These are phyloP conservation scores for Diarsia rubi DNA, from an alignment of 2,888 invertebrate species.

Conservation along the genomic window DNA sequence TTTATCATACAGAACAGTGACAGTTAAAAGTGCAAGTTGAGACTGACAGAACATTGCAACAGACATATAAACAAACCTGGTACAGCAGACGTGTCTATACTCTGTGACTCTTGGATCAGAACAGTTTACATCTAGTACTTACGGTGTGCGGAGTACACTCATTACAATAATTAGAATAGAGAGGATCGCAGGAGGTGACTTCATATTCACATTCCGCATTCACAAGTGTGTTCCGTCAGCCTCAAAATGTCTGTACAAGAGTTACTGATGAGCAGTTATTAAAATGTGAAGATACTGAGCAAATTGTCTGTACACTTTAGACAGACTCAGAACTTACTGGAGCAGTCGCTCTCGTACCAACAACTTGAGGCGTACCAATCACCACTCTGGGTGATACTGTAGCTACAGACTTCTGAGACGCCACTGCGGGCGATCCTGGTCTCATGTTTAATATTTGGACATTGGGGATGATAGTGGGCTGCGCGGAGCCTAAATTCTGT, in stretches of 20 bases:
- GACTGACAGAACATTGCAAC: constrained; percentile 70
- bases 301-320: constrained; percentile 61
- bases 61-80: constrained; percentile 70
- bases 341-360: constrained; percentile 95
- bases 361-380: constrained; percentile 95
- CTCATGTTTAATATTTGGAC: constrained; percentile 97
- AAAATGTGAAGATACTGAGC: constrained; percentile 66
- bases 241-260: constrained; percentile 71
- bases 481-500: constrained; percentile 91
- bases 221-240: constrained; percentile 67
- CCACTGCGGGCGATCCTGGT: constrained; percentile 92
- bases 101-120: constrained; percentile 60
- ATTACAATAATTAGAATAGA: constrained; percentile 47
- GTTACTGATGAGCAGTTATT: constrained; percentile 60
- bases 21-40: constrained; percentile 67
- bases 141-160: constrained; percentile 35
- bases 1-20: constrained; percentile 59
- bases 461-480: constrained; percentile 93
- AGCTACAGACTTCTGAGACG: constrained; percentile 94
- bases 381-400: constrained; percentile 95
- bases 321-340: constrained; percentile 91
- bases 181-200: constrained; percentile 55
- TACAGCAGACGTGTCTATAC: constrained; percentile 65
- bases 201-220: constrained; percentile 58
- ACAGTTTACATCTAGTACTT: constrained; percentile 54